These are phyloP conservation scores for Bathynomus jamesi DNA, from an alignment of 1,140 invertebrate genomes.

Conservation along the genomic window DNA sequence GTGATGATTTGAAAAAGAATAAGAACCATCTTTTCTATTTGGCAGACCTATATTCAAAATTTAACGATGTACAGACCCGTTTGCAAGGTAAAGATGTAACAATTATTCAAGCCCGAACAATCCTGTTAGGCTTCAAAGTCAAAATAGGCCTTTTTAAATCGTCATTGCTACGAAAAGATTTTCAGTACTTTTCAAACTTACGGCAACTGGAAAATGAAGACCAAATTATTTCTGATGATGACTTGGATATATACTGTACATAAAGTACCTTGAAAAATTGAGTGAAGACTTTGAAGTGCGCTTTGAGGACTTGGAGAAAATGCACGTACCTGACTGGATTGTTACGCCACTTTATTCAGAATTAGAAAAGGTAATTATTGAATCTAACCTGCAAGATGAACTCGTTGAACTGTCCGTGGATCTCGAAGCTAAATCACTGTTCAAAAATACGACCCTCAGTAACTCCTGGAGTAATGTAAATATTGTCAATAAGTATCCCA, in stretches of 20 bases:
- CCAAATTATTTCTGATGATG: constrained; percentile 11
- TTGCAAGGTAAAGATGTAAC: constrained; percentile 26
- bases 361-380: constrained; percentile 12
- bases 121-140: constrained; percentile 15
- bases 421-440: constrained; percentile 20
- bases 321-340: constrained; percentile 22
- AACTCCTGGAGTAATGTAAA: constrained; percentile 15
- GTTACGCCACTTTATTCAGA: constrained; percentile 11
- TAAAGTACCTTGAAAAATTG: constrained; percentile 14
- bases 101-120: constrained; percentile 16
- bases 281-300: constrained; percentile 18
- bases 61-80: constrained; percentile 22
- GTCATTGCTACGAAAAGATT: constrained; percentile 15
- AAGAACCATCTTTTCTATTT: constrained; percentile 18
- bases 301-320: constrained; percentile 18
- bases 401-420: constrained; percentile 16
- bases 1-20: constrained; percentile 21
- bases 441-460: constrained; percentile 15
- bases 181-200: constrained; percentile 16
- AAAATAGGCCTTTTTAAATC: constrained; percentile 23
- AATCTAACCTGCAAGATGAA: constrained; percentile 13
- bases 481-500: constrained; percentile 14
- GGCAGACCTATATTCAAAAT: constrained; percentile 27
- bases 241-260: constrained; percentile 16
- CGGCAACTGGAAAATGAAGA: constrained; percentile 8